Evolutionary conservation across 1,140 invertebrate species (phyloP).

Genomic region (Cherax quadricarinatus): DNA sequence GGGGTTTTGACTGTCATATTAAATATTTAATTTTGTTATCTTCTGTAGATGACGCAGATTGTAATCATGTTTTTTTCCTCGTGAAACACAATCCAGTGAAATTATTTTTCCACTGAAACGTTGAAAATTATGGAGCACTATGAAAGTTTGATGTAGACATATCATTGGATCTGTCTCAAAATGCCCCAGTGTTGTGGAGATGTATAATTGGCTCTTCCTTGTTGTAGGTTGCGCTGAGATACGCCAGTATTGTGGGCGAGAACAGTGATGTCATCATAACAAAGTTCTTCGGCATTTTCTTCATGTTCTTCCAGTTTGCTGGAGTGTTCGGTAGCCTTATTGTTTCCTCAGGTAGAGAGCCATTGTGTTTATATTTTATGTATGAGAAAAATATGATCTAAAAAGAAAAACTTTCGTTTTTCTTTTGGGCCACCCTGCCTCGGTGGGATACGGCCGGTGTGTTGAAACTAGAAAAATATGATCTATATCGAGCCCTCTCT

Average conservation of each 20-base stretch:
- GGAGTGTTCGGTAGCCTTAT: conserved; percentile 97
- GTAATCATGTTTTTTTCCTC: background rate
- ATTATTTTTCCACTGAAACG: background rate
- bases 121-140: too few species aligned
- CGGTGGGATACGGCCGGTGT: too few species aligned
- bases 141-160: background rate
- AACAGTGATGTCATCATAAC: conserved; percentile 93
- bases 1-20: too few species aligned
- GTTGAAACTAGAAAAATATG: too few species aligned
- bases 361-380: too few species aligned
- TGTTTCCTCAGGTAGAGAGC: conserved; percentile 87
- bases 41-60: background rate
- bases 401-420: too few species aligned
- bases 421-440: too few species aligned
- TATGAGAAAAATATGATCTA: too few species aligned
- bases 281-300: conserved; percentile 98
- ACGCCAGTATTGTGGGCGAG: conserved; percentile 91
- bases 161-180: background rate
- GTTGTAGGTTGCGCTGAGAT: conserved; percentile 76
- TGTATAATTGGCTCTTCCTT: background rate
- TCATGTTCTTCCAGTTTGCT: conserved; percentile 96
- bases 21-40: too few species aligned
- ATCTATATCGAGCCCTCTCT: too few species aligned
- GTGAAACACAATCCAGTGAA: background rate
- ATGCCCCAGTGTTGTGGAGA: background rate